Evolutionary conservation across 2,113 vertebrate genomes (phyloP).

Genomic region (Hippoglossus stenolepis): DNA sequence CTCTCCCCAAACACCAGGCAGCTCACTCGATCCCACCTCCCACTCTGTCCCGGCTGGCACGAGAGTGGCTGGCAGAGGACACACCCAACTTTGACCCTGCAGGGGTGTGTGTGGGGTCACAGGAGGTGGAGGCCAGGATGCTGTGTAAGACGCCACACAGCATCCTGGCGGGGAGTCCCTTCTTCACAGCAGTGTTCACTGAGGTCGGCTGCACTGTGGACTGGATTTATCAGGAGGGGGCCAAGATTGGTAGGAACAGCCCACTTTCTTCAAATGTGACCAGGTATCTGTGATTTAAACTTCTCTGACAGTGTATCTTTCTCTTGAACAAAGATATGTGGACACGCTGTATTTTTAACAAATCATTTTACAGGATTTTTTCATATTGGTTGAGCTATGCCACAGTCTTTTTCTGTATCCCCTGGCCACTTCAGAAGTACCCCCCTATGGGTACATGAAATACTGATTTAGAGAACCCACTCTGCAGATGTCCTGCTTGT

Average conservation of each 20-base stretch:
- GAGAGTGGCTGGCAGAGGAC: slow-evolving; percentile 87
- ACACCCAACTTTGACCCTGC: slow-evolving; percentile 83
- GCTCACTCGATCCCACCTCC: slow-evolving; percentile 74
- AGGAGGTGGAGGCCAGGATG: slow-evolving; percentile 69
- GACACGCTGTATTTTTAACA: too few relatives aligned
- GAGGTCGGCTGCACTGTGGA: slow-evolving; percentile 85
- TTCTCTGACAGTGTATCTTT: too few relatives aligned
- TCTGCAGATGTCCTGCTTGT: too few relatives aligned
- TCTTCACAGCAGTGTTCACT: slow-evolving; percentile 86
- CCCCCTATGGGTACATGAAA: too few relatives aligned
- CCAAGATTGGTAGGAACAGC: slow-evolving; percentile 56
- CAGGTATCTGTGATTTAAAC: too few relatives aligned
- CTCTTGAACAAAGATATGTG: too few relatives aligned
- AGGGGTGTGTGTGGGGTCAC: slow-evolving; percentile 79
- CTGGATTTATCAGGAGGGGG: slow-evolving; percentile 83
- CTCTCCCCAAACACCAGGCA: not conserved
- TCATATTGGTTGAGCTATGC: too few relatives aligned
- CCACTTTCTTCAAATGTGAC: not conserved
- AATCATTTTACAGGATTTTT: too few relatives aligned
- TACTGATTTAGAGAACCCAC: too few relatives aligned
- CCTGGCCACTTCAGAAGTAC: too few relatives aligned
- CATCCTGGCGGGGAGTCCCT: slow-evolving; percentile 85
- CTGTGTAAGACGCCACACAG: slow-evolving; percentile 84
- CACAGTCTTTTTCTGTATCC: too few relatives aligned
- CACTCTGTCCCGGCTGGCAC: slow-evolving; percentile 77